These are phyloP conservation scores for Rhopalosiphum nymphaeae DNA, from an alignment of 2,888 invertebrate species.

Conservation along the genomic window DNA sequence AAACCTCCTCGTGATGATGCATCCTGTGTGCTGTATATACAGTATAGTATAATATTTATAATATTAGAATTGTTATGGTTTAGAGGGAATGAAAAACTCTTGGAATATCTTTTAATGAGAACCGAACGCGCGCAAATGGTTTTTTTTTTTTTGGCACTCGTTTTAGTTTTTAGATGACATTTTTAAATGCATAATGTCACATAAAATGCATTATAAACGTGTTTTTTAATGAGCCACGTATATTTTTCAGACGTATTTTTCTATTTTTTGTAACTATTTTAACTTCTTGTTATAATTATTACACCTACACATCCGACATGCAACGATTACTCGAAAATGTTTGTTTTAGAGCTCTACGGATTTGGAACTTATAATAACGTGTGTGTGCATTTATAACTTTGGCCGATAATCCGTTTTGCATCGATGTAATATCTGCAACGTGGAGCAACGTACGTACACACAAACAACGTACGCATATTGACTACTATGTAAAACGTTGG, in stretches of 20 bases:
- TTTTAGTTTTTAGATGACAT: not conserved
- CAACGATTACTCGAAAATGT: not conserved
- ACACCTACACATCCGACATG: not conserved
- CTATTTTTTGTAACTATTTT: conserved; percentile 25
- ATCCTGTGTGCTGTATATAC: conserved; percentile 14
- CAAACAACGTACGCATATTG: no score
- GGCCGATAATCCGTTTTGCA: not conserved
- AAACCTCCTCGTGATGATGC: conserved; percentile 1
- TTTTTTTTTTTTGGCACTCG: conserved; percentile 38
- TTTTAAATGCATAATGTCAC: conserved; percentile 13
- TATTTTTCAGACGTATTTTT: not conserved
- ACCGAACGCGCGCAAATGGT: not conserved
- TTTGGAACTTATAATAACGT: not conserved
- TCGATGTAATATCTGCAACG: not conserved
- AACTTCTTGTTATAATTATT: not conserved
- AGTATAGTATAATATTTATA: conserved; percentile 8
- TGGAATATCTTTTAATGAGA: conserved; percentile 3
- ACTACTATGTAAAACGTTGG: not conserved
- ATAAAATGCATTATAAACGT: conserved; percentile 25
- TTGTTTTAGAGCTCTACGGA: not conserved
- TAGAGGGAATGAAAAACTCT: conserved; percentile 11
- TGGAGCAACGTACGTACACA: not conserved
- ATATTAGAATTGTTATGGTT: conserved; percentile 10
- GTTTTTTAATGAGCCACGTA: not conserved
- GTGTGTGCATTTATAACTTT: not conserved